Base-by-base conservation (phyloP, 1,140 invertebrate species). In the Melipona quadrifasciata region DNA sequence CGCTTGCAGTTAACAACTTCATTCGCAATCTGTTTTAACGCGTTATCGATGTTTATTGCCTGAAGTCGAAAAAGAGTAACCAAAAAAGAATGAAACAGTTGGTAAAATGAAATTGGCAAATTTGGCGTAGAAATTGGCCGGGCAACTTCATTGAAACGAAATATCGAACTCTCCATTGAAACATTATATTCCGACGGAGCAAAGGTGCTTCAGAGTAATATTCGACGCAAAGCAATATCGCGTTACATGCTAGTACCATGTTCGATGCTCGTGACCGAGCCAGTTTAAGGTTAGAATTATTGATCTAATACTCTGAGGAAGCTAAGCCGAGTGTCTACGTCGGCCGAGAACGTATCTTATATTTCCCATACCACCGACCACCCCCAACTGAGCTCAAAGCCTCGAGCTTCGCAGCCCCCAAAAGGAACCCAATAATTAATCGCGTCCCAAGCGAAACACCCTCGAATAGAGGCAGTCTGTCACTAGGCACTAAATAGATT, bases 271-370 rank as follows among this genome's bases (percentile, higher is more conserved):
- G 76, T 82, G 78, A 80, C 85, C 79, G 86, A 91, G 86, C 88
- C 85, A 92, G 91, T 93, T 92, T 91, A 90, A 93, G 92, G 92
- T 93, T 93, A 93, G 92, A 94, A 94, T 94, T 95, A 95, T 95
- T 94, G 94, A 94, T 95, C 93, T 95, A 94, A 95, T 95, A 95
- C 94, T 93, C 92, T 79, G 91, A 91, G 92, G 90, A 93, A 93
- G 91, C 91, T 94, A 92, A 93, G 92, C 93, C 84, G 88, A 91
- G 92, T 93, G 91, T 93, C 92, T 93, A 92, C 91, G 90, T 91
- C 86, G 88, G 90, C 87, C 88, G 88, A 90, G 90, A 90, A 90
- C 91, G 92, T 94, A 93, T 93, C 93, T 94, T 94, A 93, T 93
- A 94, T 76, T 81, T 87, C 89, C 87, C 89, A 86, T 70, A 89